Conservation (phyloP, 2,888 invertebrate species). For the Latheticus oryzae region DNA sequence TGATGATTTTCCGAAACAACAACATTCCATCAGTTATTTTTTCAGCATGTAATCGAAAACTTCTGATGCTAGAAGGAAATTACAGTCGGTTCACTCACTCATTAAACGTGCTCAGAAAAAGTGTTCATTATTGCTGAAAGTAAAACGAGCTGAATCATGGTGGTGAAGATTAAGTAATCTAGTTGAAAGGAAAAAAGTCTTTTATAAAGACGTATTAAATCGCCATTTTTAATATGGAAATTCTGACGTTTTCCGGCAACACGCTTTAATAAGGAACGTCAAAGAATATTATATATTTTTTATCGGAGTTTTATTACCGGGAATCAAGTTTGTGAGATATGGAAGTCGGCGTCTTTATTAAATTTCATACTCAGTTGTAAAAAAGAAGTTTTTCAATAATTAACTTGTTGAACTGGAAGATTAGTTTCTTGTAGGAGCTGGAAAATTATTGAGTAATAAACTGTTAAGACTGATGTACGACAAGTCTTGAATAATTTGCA, state of each 20-base stretch:
- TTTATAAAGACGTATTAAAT: not conserved
- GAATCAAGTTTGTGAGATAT: not conserved
- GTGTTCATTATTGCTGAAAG: constrained; percentile 12
- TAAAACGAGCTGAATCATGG: constrained; percentile 25
- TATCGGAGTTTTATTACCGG: too few species aligned
- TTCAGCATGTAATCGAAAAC: constrained; percentile 1
- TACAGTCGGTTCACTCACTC: not conserved
- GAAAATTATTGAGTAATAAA: too few species aligned
- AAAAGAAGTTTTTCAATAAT: too few species aligned
- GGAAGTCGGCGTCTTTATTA: not conserved
- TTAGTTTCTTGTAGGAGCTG: too few species aligned
- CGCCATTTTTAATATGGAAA: too few species aligned
- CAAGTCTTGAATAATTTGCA: too few species aligned
- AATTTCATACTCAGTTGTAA: not conserved
- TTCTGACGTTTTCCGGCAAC: too few species aligned
- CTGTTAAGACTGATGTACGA: too few species aligned
- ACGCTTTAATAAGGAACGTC: too few species aligned
- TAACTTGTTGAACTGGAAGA: too few species aligned
- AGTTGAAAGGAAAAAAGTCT: not conserved
- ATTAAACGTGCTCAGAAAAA: constrained; percentile 8
- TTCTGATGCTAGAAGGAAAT: constrained; percentile 2
- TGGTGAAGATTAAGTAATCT: not conserved
- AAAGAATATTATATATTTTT: too few species aligned
- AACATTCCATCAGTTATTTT: not conserved
- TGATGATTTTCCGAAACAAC: constrained; percentile 2